A percentile compares a stretch with the other conserved stretches of the same genome.
These are phyloP conservation scores for Bombus consobrinus DNA, from an alignment of 1,140 invertebrate genomes.

Conservation along the genomic window DNA sequence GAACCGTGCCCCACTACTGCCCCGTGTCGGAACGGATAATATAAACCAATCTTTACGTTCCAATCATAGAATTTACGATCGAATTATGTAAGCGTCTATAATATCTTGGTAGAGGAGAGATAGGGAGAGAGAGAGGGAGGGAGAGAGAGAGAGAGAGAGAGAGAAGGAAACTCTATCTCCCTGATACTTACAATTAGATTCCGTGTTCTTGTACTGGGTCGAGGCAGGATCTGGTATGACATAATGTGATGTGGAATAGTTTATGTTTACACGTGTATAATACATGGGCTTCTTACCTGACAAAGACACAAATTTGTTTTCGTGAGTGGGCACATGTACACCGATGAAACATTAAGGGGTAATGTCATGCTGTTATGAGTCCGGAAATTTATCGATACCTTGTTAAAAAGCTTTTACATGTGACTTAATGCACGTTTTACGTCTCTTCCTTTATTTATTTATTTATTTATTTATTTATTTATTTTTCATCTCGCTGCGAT, in stretches of 20 bases:
- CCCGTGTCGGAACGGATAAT: no score
- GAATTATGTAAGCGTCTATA: conserved; percentile 2
- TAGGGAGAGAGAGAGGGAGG: background rate
- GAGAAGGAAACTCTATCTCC: background rate
- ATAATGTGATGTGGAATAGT: background rate
- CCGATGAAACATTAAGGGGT: conserved; percentile 55
- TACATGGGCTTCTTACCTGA: background rate
- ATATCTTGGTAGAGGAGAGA: background rate
- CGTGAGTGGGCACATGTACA: background rate
- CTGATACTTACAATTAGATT: conserved; percentile 1
- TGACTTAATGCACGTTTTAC: conserved; percentile 37
- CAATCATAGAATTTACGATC: conserved; percentile 14
- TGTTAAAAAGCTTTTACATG: conserved; percentile 56
- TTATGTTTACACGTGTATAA: background rate
- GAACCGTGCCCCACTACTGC: no score
- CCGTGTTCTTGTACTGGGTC: background rate
- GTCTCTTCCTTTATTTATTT: conserved; percentile 21
- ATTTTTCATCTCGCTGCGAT: background rate
- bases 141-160: background rate
- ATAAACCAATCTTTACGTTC: background rate
- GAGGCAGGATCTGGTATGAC: background rate
- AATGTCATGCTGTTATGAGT: conserved; percentile 57
- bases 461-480: background rate
- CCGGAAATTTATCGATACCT: conserved; percentile 62
- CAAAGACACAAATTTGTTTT: conserved; percentile 6